These are phyloP conservation scores for Achroia grisella DNA, from an alignment of 1,140 invertebrate genomes.

Conservation along the genomic window DNA sequence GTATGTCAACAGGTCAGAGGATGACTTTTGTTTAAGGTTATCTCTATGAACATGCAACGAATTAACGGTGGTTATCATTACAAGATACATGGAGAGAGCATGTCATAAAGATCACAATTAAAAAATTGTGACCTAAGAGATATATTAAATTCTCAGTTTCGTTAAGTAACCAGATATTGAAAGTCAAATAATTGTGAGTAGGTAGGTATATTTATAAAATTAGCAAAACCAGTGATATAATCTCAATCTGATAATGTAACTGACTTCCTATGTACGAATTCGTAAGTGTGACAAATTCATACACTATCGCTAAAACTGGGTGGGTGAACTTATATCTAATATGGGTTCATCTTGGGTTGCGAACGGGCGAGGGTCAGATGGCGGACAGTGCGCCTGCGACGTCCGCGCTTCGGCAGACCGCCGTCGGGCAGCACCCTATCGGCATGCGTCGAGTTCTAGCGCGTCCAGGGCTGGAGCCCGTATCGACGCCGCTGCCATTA, in stretches of 20 bases:
- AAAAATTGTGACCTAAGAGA: no score
- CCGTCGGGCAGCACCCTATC: conserved; percentile 26
- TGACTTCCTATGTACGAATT: conserved; percentile 44
- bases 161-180: no score
- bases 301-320: conserved; percentile 63
- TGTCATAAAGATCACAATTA: no score
- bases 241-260: background rate
- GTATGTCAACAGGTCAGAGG: no score
- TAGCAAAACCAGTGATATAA: no score
- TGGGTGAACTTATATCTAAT: conserved; percentile 63
- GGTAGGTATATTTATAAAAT: no score
- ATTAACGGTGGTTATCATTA: no score
- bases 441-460: conserved; percentile 35
- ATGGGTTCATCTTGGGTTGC: conserved; percentile 53
- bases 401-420: conserved; percentile 24
- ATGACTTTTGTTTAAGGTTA: no score
- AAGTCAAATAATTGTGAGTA: no score
- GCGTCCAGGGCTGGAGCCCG: conserved; percentile 13
- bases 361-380: conserved; percentile 37
- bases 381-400: conserved; percentile 30
- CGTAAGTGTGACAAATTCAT: conserved; percentile 33
- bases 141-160: no score
- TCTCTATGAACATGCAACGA: no score
- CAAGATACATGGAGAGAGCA: no score
- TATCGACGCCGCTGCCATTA: background rate